Conservation (phyloP, 1,140 invertebrate genomes). For the Papilio xuthus region DNA sequence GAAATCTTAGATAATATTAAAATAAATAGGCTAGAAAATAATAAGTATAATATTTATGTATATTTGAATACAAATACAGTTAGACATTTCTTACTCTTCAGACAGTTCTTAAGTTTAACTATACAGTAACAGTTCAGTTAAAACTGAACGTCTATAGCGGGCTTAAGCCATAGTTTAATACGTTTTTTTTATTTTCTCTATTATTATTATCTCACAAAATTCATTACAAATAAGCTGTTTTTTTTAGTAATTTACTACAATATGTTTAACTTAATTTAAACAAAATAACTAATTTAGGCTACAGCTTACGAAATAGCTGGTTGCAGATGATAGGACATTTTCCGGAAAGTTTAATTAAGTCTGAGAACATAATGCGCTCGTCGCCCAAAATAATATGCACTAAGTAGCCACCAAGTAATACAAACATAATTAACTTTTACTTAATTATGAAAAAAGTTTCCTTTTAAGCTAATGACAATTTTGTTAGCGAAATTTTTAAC, state of each 20-base stretch:
- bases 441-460: constrained; percentile 24
- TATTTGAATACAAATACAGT: too few relatives aligned
- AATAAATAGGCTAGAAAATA: too few relatives aligned
- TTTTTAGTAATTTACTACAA: background rate
- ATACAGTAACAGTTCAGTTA: too few relatives aligned
- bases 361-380: constrained; percentile 21
- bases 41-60: background rate
- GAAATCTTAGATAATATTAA: too few relatives aligned
- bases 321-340: constrained; percentile 18
- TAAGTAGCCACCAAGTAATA: constrained; percentile 18
- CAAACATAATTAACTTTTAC: constrained; percentile 15
- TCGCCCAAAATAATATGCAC: constrained; percentile 24
- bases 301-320: constrained; percentile 17
- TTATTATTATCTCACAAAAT: background rate
- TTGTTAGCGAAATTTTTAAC: constrained; percentile 6
- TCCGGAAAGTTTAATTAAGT: constrained; percentile 26
- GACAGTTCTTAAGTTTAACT: too few relatives aligned
- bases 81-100: too few relatives aligned
- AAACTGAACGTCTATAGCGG: too few relatives aligned
- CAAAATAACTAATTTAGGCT: constrained; percentile 11
- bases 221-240: background rate
- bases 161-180: too few relatives aligned
- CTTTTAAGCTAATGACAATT: constrained; percentile 22
- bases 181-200: too few relatives aligned
- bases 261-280: constrained; percentile 9